Conservation (phyloP, 1,140 invertebrate genomes). For the Amphibalanus amphitrite region DNA sequence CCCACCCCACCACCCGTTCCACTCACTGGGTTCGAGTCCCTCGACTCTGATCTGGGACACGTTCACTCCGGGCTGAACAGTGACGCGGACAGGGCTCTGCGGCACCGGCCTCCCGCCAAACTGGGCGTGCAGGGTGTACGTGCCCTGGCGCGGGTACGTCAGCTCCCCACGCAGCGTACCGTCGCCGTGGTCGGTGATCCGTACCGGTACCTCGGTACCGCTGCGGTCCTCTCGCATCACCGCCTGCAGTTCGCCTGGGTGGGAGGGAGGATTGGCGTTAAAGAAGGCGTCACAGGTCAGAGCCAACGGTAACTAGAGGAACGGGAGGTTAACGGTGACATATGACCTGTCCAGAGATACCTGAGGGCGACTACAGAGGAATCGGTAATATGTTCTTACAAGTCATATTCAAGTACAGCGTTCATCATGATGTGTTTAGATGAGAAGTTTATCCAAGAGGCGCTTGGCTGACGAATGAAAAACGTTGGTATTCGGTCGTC, state of each 20-base stretch:
- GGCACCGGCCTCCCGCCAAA: constrained; percentile 66
- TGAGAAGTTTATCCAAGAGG: too few relatives aligned
- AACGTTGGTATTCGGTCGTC: too few relatives aligned
- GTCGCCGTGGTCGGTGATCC: constrained; percentile 59
- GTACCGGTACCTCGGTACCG: constrained; percentile 48
- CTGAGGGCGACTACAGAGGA: too few relatives aligned
- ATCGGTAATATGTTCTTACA: too few relatives aligned
- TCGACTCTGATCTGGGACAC: constrained; percentile 74
- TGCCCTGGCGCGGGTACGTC: constrained; percentile 44
- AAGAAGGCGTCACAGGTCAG: too few relatives aligned
- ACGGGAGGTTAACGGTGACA: too few relatives aligned
- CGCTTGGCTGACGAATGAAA: too few relatives aligned
- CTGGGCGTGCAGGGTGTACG: constrained; percentile 48
- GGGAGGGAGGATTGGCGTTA: constrained; percentile 9
- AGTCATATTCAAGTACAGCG: too few relatives aligned
- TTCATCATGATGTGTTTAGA: too few relatives aligned
- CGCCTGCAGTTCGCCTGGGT: background rate
- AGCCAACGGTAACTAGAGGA: too few relatives aligned
- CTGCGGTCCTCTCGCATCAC: constrained; percentile 27
- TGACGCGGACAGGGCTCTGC: constrained; percentile 56
- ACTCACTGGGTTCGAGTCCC: constrained; percentile 76
- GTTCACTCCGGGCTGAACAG: constrained; percentile 59
- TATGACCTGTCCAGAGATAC: too few relatives aligned
- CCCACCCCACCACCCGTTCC: constrained; percentile 10
- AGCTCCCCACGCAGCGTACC: constrained; percentile 62